phyloP scores from a whole-genome alignment of 2,888 invertebrate genomes.

The Sinhomidia bicolor region DNA sequence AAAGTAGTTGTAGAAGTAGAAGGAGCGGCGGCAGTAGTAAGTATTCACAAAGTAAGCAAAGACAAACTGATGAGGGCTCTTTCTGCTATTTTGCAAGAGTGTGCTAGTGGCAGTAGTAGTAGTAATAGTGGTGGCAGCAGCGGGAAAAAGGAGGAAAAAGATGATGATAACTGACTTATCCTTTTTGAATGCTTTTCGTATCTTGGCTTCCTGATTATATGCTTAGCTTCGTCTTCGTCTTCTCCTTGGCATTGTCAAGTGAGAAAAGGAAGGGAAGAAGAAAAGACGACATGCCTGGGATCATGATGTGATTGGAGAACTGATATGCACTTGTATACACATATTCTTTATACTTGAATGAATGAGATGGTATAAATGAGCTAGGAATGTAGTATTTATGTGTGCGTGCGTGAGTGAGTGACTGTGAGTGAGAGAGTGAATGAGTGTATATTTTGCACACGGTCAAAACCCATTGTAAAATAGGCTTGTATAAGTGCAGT shows the following conservation, averaged over 20 bases:
- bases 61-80: conserved; percentile 53
- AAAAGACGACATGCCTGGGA: conserved; percentile 69
- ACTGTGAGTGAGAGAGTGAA: too few species aligned
- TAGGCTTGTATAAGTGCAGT: not conserved
- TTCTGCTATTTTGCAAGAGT: conserved; percentile 1
- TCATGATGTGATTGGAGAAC: conserved; percentile 73
- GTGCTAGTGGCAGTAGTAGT: conserved; percentile 28
- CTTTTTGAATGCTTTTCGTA: conserved; percentile 62
- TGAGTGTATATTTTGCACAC: not conserved
- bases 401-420: not conserved
- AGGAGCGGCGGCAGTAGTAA: too few species aligned
- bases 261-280: conserved; percentile 53
- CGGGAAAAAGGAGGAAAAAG: conserved; percentile 48
- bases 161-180: conserved; percentile 71
- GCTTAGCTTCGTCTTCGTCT: conserved; percentile 37
- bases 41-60: conserved; percentile 43
- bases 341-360: not conserved
- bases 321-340: too few species aligned
- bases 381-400: not conserved
- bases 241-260: conserved; percentile 55
- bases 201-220: conserved; percentile 57
- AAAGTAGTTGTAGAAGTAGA: not conserved
- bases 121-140: conserved; percentile 21
- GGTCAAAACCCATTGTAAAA: too few species aligned
- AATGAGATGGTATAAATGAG: not conserved